A percentile compares a stretch with the other conserved stretches of the same genome.
Conservation (phyloP, 2,113 vertebrate species). For the Sus scrofa region DNA sequence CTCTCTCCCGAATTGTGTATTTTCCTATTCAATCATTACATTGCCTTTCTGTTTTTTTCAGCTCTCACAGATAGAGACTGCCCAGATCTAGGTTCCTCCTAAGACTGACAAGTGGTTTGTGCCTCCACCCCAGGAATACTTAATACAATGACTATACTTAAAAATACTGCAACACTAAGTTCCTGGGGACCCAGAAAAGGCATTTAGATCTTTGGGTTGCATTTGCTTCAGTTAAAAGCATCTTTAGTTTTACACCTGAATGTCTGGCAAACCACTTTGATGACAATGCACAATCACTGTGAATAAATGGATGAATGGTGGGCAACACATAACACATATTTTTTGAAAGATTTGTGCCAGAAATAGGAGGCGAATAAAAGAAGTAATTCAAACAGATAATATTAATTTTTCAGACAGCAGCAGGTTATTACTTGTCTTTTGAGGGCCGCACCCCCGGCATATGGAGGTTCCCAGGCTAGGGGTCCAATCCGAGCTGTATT, state of each 20-base stretch:
- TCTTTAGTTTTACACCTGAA: constrained; percentile 51
- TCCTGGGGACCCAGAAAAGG: neutral
- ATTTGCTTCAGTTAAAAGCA: constrained; percentile 60
- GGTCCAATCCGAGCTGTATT: too few relatives aligned
- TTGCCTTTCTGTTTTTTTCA: constrained; percentile 28
- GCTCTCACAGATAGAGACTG: neutral
- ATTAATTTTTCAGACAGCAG: constrained; percentile 41
- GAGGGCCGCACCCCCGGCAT: too few relatives aligned
- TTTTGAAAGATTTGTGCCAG: constrained; percentile 6
- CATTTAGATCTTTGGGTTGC: constrained; percentile 47
- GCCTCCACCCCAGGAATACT: neutral
- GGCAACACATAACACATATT: neutral
- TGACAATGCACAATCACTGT: constrained; percentile 42
- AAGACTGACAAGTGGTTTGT: constrained; percentile 33
- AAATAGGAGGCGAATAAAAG: constrained; percentile 19
- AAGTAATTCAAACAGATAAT: constrained; percentile 51
- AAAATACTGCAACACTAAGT: constrained; percentile 14
- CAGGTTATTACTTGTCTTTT: neutral
- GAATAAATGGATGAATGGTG: constrained; percentile 35
- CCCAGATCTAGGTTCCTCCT: neutral
- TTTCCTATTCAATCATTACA: constrained; percentile 27
- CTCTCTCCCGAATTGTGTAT: neutral
- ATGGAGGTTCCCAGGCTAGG: too few relatives aligned
- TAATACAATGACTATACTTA: constrained; percentile 14
- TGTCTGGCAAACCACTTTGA: neutral